Percentiles rank a stretch among this genome's conserved stretches.
These are phyloP conservation scores for Drosophila anceps DNA, from an alignment of 2,888 invertebrate genomes.

Conservation along the genomic window DNA sequence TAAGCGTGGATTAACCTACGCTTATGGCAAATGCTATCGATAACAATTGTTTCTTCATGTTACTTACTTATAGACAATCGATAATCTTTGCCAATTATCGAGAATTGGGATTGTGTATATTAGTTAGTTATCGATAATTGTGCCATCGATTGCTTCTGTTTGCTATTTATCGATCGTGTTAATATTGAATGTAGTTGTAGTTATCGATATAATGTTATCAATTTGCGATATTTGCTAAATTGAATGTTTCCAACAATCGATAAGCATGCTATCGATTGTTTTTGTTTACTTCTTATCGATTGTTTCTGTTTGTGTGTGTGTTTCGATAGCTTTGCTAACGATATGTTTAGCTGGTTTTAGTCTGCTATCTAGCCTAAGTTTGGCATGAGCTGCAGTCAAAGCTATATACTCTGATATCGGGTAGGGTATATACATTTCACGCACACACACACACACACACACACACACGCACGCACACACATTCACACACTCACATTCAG, in stretches of 20 bases:
- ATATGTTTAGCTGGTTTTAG: background rate
- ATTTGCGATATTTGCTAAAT: background rate
- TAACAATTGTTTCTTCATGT: background rate
- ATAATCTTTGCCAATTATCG: background rate
- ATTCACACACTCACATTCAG: constrained; percentile 2
- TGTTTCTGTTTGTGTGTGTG: too few species aligned
- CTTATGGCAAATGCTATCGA: background rate
- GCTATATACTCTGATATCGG: background rate
- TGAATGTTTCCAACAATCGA: background rate
- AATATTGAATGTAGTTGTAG: too few species aligned
- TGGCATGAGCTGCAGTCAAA: background rate
- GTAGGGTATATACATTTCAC: constrained; percentile 16
- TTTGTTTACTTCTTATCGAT: background rate
- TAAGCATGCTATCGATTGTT: background rate
- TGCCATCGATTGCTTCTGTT: background rate
- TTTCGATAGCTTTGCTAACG: background rate
- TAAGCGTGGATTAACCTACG: background rate
- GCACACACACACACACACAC: constrained; percentile 12
- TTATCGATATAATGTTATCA: too few species aligned
- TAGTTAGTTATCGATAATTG: background rate
- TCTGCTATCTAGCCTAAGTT: background rate
- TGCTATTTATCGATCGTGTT: too few species aligned
- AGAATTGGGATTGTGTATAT: background rate
- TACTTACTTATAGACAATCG: background rate
- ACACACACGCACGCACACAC: constrained; percentile 11